These are phyloP conservation scores for Orthosia cruda DNA, from an alignment of 2,888 invertebrate genomes.

Conservation along the genomic window DNA sequence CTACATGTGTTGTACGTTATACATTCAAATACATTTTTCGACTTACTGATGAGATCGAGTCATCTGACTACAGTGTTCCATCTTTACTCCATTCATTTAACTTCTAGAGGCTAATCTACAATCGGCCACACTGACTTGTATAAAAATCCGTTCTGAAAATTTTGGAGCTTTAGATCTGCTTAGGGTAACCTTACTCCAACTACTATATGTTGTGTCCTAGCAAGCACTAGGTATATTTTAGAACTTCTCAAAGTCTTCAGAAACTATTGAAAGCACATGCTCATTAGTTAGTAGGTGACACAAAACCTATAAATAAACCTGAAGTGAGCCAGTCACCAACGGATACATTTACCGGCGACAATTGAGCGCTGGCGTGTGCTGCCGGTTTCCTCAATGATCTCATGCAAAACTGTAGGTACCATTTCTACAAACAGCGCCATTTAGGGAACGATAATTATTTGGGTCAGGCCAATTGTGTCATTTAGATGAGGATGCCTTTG, in stretches of 20 bases:
- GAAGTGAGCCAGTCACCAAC: slow-evolving; percentile 55
- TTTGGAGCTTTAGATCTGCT: not conserved
- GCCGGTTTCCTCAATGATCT: slow-evolving; percentile 81
- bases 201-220: not conserved
- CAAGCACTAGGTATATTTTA: not conserved
- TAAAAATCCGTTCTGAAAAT: too few species aligned
- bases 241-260: not conserved
- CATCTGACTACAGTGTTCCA: too few species aligned
- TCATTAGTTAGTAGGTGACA: slow-evolving; percentile 21
- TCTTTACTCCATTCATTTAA: too few species aligned
- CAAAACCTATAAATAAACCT: slow-evolving; percentile 52
- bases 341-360: slow-evolving; percentile 74
- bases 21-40: not conserved
- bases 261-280: slow-evolving; percentile 25
- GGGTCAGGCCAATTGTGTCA: slow-evolving; percentile 77
- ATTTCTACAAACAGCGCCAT: slow-evolving; percentile 75
- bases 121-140: too few species aligned
- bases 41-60: too few species aligned
- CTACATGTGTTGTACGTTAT: not conserved
- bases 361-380: slow-evolving; percentile 70
- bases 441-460: slow-evolving; percentile 75
- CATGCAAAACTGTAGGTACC: slow-evolving; percentile 78
- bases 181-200: not conserved
- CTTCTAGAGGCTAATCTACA: too few species aligned
- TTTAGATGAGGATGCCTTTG: slow-evolving; percentile 66